Conservation (phyloP, 2,797 vertebrate species). For the Poeciliopsis gracilis region DNA sequence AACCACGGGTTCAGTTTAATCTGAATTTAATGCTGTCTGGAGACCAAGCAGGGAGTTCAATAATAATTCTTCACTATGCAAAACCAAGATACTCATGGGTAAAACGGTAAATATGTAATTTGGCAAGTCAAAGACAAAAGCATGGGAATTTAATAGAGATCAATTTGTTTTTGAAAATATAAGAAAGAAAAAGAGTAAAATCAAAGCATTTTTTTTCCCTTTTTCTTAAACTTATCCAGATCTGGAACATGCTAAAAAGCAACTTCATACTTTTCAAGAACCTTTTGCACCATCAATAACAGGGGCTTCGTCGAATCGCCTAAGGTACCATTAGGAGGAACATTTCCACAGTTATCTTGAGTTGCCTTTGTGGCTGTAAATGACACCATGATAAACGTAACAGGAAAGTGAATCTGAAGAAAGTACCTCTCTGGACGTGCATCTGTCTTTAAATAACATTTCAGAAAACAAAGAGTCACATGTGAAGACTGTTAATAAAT, state of each 20-base stretch:
- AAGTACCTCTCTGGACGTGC: conserved; percentile 12
- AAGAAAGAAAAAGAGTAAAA: neutral
- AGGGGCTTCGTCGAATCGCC: neutral
- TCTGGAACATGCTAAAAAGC: neutral
- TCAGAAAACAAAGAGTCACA: conserved; percentile 5
- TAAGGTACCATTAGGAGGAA: neutral
- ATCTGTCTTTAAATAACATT: conserved; percentile 31
- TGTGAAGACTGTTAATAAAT: conserved; percentile 34
- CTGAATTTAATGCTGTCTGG: neutral
- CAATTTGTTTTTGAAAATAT: neutral
- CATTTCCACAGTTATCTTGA: neutral
- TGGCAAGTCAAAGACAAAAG: neutral
- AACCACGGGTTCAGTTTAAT: neutral
- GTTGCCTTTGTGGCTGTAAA: neutral
- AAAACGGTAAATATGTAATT: neutral
- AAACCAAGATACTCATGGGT: neutral
- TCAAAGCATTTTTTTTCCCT: neutral
- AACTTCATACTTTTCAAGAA: neutral
- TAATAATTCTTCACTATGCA: neutral
- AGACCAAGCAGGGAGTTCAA: neutral
- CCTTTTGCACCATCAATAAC: neutral
- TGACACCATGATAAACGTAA: neutral
- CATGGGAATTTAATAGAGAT: neutral
- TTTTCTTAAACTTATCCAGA: neutral
- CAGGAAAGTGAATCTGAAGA: neutral